Conservation (phyloP, 2,113 vertebrate species). For the Odontesthes bonariensis region DNA sequence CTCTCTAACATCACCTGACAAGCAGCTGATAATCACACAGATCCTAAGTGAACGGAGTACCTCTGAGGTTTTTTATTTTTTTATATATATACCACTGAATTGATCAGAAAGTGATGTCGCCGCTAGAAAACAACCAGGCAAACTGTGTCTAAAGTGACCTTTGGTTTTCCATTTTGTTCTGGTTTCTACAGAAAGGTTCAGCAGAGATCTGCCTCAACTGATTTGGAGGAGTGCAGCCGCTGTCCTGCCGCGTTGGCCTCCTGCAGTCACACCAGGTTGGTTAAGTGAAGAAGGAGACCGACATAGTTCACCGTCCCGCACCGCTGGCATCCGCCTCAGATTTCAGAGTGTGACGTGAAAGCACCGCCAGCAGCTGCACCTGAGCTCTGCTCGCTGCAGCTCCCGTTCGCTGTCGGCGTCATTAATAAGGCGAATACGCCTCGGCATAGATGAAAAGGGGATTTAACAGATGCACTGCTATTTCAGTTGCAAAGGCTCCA, state of each 20-base stretch:
- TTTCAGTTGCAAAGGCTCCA: background rate
- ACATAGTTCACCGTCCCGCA: background rate
- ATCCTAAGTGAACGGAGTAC: background rate
- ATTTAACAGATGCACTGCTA: background rate
- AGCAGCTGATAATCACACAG: too few species aligned
- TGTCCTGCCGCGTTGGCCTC: background rate
- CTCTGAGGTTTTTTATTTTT: too few species aligned
- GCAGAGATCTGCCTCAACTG: constrained; percentile 7
- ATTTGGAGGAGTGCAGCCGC: background rate
- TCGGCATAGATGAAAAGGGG: background rate
- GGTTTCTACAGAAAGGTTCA: constrained; percentile 21
- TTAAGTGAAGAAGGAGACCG: background rate
- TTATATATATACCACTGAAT: too few species aligned
- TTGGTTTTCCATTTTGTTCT: background rate
- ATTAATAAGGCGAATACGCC: background rate
- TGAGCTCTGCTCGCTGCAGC: background rate
- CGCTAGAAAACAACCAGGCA: background rate
- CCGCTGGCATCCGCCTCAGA: constrained; percentile 7
- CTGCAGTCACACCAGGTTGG: background rate
- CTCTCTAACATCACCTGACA: background rate
- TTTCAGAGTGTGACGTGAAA: background rate
- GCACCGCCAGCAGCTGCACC: background rate
- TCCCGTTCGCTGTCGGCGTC: constrained; percentile 5
- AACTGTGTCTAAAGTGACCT: background rate
- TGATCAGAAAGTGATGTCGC: background rate